Evolutionary conservation across 2,888 invertebrate genomes (phyloP), one percentile per base, ranked within the genome.

Genomic region (Pollenia amentaria): DNA sequence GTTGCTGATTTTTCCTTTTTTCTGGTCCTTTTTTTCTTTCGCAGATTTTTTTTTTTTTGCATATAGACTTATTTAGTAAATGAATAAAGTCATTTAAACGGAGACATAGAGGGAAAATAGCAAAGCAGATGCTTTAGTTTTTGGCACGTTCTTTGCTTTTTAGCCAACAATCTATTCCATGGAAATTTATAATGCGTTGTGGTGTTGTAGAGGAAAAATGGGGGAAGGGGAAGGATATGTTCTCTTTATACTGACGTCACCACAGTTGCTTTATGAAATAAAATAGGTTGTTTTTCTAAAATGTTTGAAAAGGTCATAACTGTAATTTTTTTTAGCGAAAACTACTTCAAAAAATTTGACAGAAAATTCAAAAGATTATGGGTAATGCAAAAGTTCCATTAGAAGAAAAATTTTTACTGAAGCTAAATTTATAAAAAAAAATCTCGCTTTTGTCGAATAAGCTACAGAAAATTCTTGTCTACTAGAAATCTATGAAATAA

Each of bases 21-120:
- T 70, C 18, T 72, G 21, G 6, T 29, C 2, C 16, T 70, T 62
- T 70, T 69, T 70, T 57, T 2, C 18, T 48, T 14, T 46, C 77
- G 38, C 29, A 42, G 40, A 46, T 72, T 18, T 75, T 78, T 55
- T 51, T 62, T 44, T 73, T 64, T 16, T 55, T 42, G 64, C 46
- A 70, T 75, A 75, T 7, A 80, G 21, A 55, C 69, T 67, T 62
- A 77, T 87, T 84, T 84, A 84, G 73, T 72, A 87, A 87, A 87
- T 87, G 84, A 84, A 84, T 87, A 78, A 77, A 72, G 80, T 73
- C 80, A 69, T 81, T 84, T 87, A 84, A 72, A 72, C n/a, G 10
- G 42, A 60, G 44, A 55, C 18, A 57, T 21, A 44, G 12, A 64
- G 1, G 18, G 12, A 62, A n/a, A 46, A 48, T 72, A 46, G 53